Evolutionary conservation across 2,113 vertebrate genomes (phyloP).

Genomic region (Eleginops maclovinus): DNA sequence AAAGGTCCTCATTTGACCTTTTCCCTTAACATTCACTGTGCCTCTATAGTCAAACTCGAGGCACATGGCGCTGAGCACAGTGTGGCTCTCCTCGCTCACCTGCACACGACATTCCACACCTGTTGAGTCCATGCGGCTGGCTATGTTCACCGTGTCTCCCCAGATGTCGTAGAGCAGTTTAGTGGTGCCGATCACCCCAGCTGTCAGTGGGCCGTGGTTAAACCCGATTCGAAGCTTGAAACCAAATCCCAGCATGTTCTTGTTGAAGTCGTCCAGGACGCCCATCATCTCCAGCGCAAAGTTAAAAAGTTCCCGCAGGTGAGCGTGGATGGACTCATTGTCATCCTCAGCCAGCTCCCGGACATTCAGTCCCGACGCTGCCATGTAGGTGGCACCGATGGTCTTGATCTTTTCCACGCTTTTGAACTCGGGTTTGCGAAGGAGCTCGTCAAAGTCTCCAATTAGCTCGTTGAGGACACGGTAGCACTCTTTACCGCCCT

Average conservation of each 20-base stretch:
- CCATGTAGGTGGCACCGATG: conserved; percentile 99
- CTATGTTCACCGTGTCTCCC: conserved; percentile 99
- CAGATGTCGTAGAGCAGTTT: conserved; percentile 98
- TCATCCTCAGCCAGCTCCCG: conserved; percentile 86
- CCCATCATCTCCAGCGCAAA: conserved; percentile 99
- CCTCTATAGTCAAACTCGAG: conserved; percentile 97
- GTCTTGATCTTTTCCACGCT: conserved; percentile 99
- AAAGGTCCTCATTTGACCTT: conserved; percentile 99
- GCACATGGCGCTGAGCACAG: conserved; percentile 92
- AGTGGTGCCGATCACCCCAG: conserved; percentile 97
- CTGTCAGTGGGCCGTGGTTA: conserved; percentile 96
- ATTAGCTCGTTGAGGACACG: conserved; percentile 97
- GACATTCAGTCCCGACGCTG: conserved; percentile 92
- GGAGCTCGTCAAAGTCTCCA: conserved; percentile 96
- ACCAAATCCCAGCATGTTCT: conserved; percentile 98
- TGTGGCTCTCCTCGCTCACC: conserved; percentile 97
- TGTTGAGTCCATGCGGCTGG: conserved; percentile 98
- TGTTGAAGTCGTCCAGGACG: conserved; percentile 98
- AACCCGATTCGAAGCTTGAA: conserved; percentile 97
- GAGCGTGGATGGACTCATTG: conserved; percentile 88
- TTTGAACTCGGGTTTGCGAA: conserved; percentile 89
- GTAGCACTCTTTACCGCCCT: conserved; percentile 98
- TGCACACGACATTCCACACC: conserved; percentile 97
- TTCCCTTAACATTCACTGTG: conserved; percentile 98
- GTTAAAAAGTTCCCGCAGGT: conserved; percentile 93